Evolutionary conservation across 2,888 invertebrate species (phyloP).

Genomic region (Seira ritae): DNA sequence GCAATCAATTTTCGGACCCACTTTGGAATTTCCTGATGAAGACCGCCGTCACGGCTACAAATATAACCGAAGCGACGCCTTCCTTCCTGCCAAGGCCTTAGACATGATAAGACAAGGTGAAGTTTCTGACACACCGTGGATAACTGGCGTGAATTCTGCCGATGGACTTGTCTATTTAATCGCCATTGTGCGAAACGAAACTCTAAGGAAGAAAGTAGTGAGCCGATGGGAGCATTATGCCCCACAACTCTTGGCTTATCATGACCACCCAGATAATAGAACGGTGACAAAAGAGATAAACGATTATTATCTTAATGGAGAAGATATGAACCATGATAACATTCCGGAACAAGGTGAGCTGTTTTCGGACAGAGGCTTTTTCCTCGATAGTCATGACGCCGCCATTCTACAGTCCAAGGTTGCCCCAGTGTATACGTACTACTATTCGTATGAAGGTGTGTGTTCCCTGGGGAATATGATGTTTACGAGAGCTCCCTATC

Average conservation of each 20-base stretch:
- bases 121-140: slow-evolving; percentile 8
- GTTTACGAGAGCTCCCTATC: slow-evolving; percentile 34
- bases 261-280: slow-evolving; percentile 2
- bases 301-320: slow-evolving; percentile 34
- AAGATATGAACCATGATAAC: neutral
- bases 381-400: slow-evolving; percentile 45
- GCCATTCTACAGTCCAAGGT: slow-evolving; percentile 31
- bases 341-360: slow-evolving; percentile 8
- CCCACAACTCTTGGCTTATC: slow-evolving; percentile 36
- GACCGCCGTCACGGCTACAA: neutral
- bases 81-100: slow-evolving; percentile 6
- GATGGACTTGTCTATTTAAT: slow-evolving; percentile 26
- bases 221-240: slow-evolving; percentile 38
- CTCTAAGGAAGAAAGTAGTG: slow-evolving; percentile 26
- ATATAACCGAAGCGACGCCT: neutral
- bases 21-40: neutral
- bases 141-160: slow-evolving; percentile 36
- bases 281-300: slow-evolving; percentile 12
- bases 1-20: slow-evolving; percentile 20
- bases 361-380: slow-evolving; percentile 51
- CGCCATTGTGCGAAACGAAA: slow-evolving; percentile 45
- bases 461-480: slow-evolving; percentile 56
- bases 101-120: neutral
- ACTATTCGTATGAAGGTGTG: slow-evolving; percentile 57
- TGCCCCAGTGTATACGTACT: slow-evolving; percentile 55